phyloP scores from a whole-genome alignment of 2,888 invertebrate species.

The Drosophila neotestacea region DNA sequence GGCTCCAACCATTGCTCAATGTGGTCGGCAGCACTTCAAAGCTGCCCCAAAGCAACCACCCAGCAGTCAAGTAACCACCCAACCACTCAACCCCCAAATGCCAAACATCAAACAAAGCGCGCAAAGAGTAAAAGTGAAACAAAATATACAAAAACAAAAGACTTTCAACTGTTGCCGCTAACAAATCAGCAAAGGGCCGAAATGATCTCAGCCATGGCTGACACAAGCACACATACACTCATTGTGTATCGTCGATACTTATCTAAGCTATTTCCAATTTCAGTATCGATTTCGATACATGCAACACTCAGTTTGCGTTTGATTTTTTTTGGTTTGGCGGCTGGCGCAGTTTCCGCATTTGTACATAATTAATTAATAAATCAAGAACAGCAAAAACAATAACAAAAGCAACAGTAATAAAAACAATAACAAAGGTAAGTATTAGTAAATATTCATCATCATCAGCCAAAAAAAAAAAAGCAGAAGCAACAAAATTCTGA shows the following conservation, averaged over 20 bases:
- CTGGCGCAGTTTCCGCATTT: conserved; percentile 68
- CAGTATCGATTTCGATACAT: conserved; percentile 41
- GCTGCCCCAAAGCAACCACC: conserved; percentile 26
- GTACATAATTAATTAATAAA: conserved; percentile 78
- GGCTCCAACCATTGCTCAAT: conserved; percentile 36
- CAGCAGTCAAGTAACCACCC: conserved; percentile 12
- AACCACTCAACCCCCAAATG: conserved; percentile 35
- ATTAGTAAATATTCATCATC: conserved; percentile 61
- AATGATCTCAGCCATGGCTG: conserved; percentile 63
- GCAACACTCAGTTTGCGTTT: conserved; percentile 43
- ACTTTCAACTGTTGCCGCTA: conserved; percentile 72
- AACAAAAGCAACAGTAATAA: conserved; percentile 26
- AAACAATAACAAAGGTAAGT: conserved; percentile 28
- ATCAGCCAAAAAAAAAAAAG: conserved; percentile 35
- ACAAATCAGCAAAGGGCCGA: conserved; percentile 43
- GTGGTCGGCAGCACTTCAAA: conserved; percentile 67
- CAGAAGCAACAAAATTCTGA: conserved; percentile 30
- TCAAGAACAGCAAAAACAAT: conserved; percentile 56
- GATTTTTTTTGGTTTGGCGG: conserved; percentile 23
- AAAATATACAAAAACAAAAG: conserved; percentile 16
- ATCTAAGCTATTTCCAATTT: conserved; percentile 51
- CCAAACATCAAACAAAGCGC: conserved; percentile 63
- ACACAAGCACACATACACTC: conserved; percentile 15
- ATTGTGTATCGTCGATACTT: conserved; percentile 39
- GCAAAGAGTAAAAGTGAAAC: conserved; percentile 35